These are phyloP conservation scores for Drosophila persimilis DNA, from an alignment of 1,140 invertebrate genomes.

Conservation along the genomic window DNA sequence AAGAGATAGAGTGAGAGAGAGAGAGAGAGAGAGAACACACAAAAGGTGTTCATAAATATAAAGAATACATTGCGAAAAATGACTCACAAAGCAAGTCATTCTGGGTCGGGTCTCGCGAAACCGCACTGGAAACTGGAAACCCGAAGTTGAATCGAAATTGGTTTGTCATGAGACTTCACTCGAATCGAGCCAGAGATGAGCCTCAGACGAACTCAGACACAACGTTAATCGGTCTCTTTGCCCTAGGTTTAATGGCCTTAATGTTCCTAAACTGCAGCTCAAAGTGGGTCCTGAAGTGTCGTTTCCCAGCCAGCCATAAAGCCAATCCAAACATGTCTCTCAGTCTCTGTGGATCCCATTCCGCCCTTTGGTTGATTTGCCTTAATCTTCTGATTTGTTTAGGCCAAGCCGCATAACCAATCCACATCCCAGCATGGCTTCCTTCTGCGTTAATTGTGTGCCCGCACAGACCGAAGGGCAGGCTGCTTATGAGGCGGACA, in stretches of 20 bases:
- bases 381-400: slow-evolving; percentile 59
- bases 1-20: background rate
- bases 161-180: slow-evolving; percentile 24
- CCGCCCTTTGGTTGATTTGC: slow-evolving; percentile 33
- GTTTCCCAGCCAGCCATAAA: slow-evolving; percentile 31
- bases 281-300: slow-evolving; percentile 18
- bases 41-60: slow-evolving; percentile 43
- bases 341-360: too few relatives aligned
- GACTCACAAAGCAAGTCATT: slow-evolving; percentile 55
- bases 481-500: slow-evolving; percentile 71
- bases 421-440: slow-evolving; percentile 44
- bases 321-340: slow-evolving; percentile 31
- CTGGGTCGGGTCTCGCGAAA: background rate
- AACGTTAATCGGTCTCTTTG: background rate
- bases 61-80: slow-evolving; percentile 54
- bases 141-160: slow-evolving; percentile 8
- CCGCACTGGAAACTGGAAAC: slow-evolving; percentile 8
- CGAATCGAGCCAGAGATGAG: slow-evolving; percentile 14
- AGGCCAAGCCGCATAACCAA: slow-evolving; percentile 43
- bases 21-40: background rate
- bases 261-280: slow-evolving; percentile 28
- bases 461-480: background rate
- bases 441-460: slow-evolving; percentile 54
- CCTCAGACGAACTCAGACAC: background rate
- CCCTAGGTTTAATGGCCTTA: slow-evolving; percentile 15